Base-by-base conservation (phyloP, 2,113 vertebrate genomes). In the Paradisaea rubra region DNA sequence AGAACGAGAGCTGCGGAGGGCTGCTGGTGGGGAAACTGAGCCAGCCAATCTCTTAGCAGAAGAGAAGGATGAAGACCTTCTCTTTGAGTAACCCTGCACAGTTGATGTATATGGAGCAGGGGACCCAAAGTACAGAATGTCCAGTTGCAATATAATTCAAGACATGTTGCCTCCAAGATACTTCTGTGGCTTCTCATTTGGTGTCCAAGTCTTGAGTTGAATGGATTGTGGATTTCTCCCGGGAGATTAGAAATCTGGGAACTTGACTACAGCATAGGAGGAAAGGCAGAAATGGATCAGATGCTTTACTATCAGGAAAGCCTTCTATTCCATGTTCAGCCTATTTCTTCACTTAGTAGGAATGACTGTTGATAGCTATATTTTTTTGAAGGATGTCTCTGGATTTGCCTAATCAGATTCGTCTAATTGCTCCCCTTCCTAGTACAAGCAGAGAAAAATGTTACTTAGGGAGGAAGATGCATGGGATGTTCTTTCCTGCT, bases 61-160 rank as follows among this genome's bases (percentile, higher is more conserved):
- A 92, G 99, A 99, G 96, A 98, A 97, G 35, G 99, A 99, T 25
- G 99, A 99, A 86, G 99, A 99, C 93, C 97, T 99, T 88, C 98
- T 99, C 72, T 99, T 99, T 33, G 99, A 99, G 95, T 99, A 98
- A 97, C 37, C 11, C 80, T 60, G 47, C 71, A 56, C 41, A 31
- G 35, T 31, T 76, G 39, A n/a, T 86, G 49, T 56, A 21, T 68
- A 16, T 52, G 85, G 42, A 81, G 47, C 68, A 73, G 33, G 45
- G 70, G 84, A 86, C 68, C 69, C 77, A 87, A 69, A 76, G 60
- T 42, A 24, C 84, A 86, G 66, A 74, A 83, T 19, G 52, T 88
- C 83, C 80, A 83, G 10, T 71, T 96, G 28, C 78, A 91, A 59
- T 89, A 63, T 88, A 66, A 93, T 66, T 93, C 71, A 57, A 82